A percentile compares a stretch with the other conserved stretches of the same genome.
Evolutionary conservation across 2,113 vertebrate genomes (phyloP).

Genomic region (Onychostruthus taczanowskii): DNA sequence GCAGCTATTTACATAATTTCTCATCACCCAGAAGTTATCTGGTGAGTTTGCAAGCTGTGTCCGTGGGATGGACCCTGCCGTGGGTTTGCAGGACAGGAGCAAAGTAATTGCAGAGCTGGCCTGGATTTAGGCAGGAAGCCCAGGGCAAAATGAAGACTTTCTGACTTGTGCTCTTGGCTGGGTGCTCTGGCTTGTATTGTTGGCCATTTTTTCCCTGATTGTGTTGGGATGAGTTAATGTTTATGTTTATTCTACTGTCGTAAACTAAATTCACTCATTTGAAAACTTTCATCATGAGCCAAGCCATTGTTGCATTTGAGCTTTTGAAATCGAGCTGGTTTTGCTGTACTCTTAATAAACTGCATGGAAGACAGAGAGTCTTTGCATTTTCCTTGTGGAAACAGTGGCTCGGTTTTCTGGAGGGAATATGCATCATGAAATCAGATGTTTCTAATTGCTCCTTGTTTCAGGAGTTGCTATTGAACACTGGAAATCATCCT

Average conservation of each 20-base stretch:
- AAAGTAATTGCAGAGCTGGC: not conserved
- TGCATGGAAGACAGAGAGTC: not conserved
- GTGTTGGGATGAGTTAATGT: not conserved
- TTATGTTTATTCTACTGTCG: slow-evolving; percentile 30
- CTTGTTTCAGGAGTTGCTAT: slow-evolving; percentile 52
- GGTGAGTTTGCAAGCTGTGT: not conserved
- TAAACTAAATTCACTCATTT: slow-evolving; percentile 33
- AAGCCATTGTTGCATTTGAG: slow-evolving; percentile 37
- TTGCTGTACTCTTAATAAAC: not conserved
- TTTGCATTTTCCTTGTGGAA: slow-evolving; percentile 18
- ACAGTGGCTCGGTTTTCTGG: slow-evolving; percentile 10
- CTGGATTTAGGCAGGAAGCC: not conserved
- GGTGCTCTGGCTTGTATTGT: not conserved
- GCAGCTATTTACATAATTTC: not conserved
- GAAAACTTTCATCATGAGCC: not conserved
- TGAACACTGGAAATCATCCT: slow-evolving; percentile 50
- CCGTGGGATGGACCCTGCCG: rapidly evolving
- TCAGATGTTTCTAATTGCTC: slow-evolving; percentile 60
- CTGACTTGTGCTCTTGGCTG: not conserved
- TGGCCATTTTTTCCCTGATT: not conserved
- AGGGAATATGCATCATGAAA: slow-evolving; percentile 36
- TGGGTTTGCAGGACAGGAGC: not conserved
- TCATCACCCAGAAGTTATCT: not conserved
- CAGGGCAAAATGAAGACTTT: not conserved
- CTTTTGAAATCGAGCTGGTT: slow-evolving; percentile 24